Base-by-base conservation (phyloP, 2,888 invertebrate genomes). In the Adelphocoris suturalis region DNA sequence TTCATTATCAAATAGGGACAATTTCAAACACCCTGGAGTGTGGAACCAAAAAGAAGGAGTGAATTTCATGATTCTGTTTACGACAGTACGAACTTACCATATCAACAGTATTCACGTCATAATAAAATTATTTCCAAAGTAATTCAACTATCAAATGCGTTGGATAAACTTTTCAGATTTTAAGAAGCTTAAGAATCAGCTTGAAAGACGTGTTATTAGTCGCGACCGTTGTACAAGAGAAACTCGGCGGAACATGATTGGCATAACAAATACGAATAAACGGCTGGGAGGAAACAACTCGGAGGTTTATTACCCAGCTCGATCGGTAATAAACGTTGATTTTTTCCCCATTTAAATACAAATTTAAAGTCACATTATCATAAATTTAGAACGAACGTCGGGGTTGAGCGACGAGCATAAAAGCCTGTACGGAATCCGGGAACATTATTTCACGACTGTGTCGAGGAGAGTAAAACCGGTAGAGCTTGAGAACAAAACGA, bases 381-480 rank as follows among this genome's bases (percentile, higher is more conserved):
- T 68, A 68, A 68, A 68, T 23, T 68, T 23, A 11, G 68, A 12
- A 23, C 9, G 23, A 7, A 23, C 68, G 13, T n/a, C 68, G 68
- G 61, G 61, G 16, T 61, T 14, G 68, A 68, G 68, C 68, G 68
- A 68, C 12, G 23, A 23, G 19, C 68, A 23, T 68, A 68, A 68
- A 68, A 19, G 23, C 23, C 68, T 27, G 68, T 9, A 27, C 23
- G 68, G 68, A 27, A 68, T 23, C 23, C 23, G 19, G 23, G 68
- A 68, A 23, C 68, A 27, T 68, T 68, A 68, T 68, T 68, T 23
- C 68, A 68, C 68, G 68, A 68, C 68, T 68, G 68, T 23, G 68
- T 68, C 23, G 68, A 19, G 27, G 27, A 68, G 68, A 68, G 68
- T 68, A 68, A 68, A 68, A 68, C 68, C 68, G 68, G 68, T 68